Base-by-base conservation (phyloP, 2,113 vertebrate genomes). In the Python bivittatus region DNA sequence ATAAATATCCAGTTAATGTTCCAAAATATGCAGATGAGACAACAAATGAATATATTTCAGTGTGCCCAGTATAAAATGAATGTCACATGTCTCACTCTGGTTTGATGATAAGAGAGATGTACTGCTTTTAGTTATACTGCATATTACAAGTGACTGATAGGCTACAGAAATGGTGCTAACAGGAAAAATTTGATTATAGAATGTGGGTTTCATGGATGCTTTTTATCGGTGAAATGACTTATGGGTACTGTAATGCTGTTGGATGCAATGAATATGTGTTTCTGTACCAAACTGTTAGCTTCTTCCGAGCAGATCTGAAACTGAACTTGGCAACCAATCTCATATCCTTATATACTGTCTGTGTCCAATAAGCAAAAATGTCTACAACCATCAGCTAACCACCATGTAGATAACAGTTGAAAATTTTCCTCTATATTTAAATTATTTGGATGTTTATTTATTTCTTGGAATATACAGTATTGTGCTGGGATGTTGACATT, bases 1-100 rank as follows among this genome's bases (percentile, higher is more conserved):
- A 91, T 95, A 95, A 95, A 86, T 90, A 58, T 17, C 60, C 92
- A 95, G 93, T 96, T 93, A 94, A 93, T 92, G 91, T 88, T 93
- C 92, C 38, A 38, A 92, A 91, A 92, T 90, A 68, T 84, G 79
- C 11, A 0, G 61, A 92, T 95, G 91, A 88, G 91, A 90, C 86
- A 84, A 23, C 53, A 29, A 92, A 84, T 54, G n/a, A 54, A 48
- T 64, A 54, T 89, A n/a, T 85, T 38, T 23, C 64, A 13, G 20
- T 79, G 44, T 64, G 79, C 64, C 87, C 79, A 44, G 72, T 54
- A 23, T n/a, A 89, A 88, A 38, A 89, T 56, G 48, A 44, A 33
- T 44, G 22, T 44, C 7, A 33, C 58, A 38, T 57, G 20, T 58
- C 58, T 58, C 33, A 25, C 33, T 88, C 54, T 38, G 86, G 85